A percentile compares a stretch with the other conserved stretches of the same genome.
Conservation (phyloP, 1,140 invertebrate genomes). For the Drosophila carrolli region DNA sequence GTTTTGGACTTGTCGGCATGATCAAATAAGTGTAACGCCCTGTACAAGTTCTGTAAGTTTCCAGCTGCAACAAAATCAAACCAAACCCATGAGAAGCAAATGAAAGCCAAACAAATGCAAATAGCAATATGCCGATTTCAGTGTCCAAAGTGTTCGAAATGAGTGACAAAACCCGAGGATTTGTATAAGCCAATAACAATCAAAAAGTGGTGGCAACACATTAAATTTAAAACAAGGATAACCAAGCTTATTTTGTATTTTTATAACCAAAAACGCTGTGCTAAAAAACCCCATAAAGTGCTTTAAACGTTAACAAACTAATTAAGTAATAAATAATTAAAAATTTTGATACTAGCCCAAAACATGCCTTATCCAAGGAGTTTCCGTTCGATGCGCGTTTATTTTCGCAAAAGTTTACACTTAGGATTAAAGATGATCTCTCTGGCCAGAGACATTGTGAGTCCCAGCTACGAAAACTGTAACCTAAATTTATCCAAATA, state of each 20-base stretch:
- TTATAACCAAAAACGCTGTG: conserved; percentile 56
- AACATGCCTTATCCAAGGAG: conserved; percentile 52
- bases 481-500: conserved; percentile 17
- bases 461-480: conserved; percentile 55
- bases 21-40: conserved; percentile 85
- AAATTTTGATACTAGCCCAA: conserved; percentile 50
- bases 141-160: conserved; percentile 59
- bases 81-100: conserved; percentile 28
- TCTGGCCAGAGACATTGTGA: conserved; percentile 82
- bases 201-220: conserved; percentile 57
- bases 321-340: conserved; percentile 51
- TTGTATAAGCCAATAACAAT: conserved; percentile 66
- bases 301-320: conserved; percentile 60
- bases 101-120: conserved; percentile 48
- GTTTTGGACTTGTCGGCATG: conserved; percentile 85
- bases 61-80: conserved; percentile 39
- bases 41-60: conserved; percentile 85
- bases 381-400: conserved; percentile 63
- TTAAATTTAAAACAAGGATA: conserved; percentile 20
- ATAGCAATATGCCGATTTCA: conserved; percentile 47
- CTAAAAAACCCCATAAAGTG: conserved; percentile 52
- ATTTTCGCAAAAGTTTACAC: conserved; percentile 71
- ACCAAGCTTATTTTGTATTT: conserved; percentile 55
- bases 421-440: conserved; percentile 80
- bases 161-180: conserved; percentile 40